These are phyloP conservation scores for Pelusios castaneus DNA, from an alignment of 2,113 vertebrate genomes.

Conservation along the genomic window DNA sequence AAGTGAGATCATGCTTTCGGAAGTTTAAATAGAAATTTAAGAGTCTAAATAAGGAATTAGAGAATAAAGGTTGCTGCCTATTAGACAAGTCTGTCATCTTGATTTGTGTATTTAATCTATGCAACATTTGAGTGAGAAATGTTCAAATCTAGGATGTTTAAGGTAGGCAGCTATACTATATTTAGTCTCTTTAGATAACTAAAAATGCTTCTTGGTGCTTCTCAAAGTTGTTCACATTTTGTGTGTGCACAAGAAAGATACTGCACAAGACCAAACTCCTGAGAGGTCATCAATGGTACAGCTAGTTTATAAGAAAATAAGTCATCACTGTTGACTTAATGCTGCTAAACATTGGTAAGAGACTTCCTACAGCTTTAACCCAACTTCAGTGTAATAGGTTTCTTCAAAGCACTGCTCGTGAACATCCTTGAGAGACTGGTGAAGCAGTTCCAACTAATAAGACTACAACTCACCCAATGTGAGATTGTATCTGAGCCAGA, in stretches of 20 bases:
- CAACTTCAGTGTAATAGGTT: not conserved
- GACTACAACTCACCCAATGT: not conserved
- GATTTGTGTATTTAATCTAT: not conserved
- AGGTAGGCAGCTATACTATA: not conserved
- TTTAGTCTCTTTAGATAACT: not conserved
- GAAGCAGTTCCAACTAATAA: not conserved
- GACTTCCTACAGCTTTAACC: not conserved
- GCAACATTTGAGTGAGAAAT: not conserved
- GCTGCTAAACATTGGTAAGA: not conserved
- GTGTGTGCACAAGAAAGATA: not conserved
- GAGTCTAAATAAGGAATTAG: not conserved
- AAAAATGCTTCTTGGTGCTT: not conserved
- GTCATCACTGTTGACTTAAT: not conserved
- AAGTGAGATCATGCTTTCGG: not conserved
- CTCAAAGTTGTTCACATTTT: not conserved
- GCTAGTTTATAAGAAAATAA: not conserved
- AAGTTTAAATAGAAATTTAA: not conserved
- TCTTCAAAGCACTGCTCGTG: not conserved
- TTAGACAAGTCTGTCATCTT: not conserved
- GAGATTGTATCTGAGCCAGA: not conserved
- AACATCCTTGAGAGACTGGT: not conserved
- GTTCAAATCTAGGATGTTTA: not conserved
- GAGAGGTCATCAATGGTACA: not conserved
- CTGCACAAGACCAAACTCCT: not conserved
- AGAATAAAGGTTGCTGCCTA: not conserved